Evolutionary conservation across 2,797 vertebrate genomes (phyloP).

Genomic region (Pseudotriccus pelzelni): DNA sequence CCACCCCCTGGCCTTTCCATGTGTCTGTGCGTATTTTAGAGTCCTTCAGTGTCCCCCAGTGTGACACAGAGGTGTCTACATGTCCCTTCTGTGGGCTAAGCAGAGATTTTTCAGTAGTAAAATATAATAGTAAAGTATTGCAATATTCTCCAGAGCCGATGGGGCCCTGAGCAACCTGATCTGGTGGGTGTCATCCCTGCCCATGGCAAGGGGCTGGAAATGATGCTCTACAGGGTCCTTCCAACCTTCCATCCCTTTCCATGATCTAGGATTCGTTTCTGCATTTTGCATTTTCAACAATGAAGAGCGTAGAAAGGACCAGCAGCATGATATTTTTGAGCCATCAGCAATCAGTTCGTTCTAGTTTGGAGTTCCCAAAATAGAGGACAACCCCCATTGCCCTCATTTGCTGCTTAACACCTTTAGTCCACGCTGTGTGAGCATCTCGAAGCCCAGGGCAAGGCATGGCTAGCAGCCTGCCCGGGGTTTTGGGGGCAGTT

Average conservation of each 20-base stretch:
- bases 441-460: rapidly evolving
- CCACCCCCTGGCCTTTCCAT: not conserved
- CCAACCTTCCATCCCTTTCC: not conserved
- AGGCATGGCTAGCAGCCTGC: rapidly evolving
- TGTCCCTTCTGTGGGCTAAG: not conserved
- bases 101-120: not conserved
- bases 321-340: rapidly evolving
- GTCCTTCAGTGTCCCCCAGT: rapidly evolving
- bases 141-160: not conserved
- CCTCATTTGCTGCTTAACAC: not conserved
- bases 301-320: rapidly evolving
- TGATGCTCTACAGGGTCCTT: too few species aligned
- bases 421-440: rapidly evolving
- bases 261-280: not conserved
- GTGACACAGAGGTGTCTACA: not conserved
- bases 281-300: not conserved
- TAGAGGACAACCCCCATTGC: rapidly evolving
- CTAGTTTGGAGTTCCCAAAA: not conserved
- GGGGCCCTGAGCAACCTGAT: not conserved
- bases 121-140: not conserved
- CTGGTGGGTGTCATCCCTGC: not conserved
- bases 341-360: not conserved
- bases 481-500: not conserved
- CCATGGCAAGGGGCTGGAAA: not conserved
- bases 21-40: rapidly evolving